Evolutionary conservation across 2,888 invertebrate genomes (phyloP).

Genomic region (Stegana nigrithorax): DNA sequence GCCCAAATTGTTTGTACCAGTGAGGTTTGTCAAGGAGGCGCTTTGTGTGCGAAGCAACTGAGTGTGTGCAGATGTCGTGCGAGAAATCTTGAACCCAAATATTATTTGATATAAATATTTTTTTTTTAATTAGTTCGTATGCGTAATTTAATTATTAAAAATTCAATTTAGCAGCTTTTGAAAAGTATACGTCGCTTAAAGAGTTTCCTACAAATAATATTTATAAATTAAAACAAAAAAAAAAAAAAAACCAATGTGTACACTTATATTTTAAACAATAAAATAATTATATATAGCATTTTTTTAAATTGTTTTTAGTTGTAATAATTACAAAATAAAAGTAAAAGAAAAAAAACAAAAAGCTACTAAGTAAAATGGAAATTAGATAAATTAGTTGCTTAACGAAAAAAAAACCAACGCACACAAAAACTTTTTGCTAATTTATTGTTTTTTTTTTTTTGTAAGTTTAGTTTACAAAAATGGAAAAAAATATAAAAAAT

Average conservation of each 20-base stretch:
- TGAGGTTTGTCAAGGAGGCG: background rate
- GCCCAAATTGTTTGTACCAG: background rate
- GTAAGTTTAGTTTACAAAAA: background rate
- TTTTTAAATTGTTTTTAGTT: background rate
- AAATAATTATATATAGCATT: slow-evolving; percentile 8
- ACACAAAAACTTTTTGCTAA: no score
- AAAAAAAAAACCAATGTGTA: slow-evolving; percentile 6
- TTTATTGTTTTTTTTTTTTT: background rate
- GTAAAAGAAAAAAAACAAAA: slow-evolving; percentile 17
- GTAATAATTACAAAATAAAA: slow-evolving; percentile 25
- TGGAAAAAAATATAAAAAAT: background rate
- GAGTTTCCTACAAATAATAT: slow-evolving; percentile 49
- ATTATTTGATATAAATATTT: slow-evolving; percentile 47
- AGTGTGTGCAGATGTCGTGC: slow-evolving; percentile 13
- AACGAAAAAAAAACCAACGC: no score
- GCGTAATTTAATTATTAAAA: slow-evolving; percentile 15
- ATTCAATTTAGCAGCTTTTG: slow-evolving; percentile 60
- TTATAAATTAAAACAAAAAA: slow-evolving; percentile 20
- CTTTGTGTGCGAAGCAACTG: background rate
- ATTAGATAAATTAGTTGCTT: no score
- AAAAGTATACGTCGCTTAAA: slow-evolving; percentile 64
- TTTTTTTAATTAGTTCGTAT: slow-evolving; percentile 44
- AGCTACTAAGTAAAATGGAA: background rate
- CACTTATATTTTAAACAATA: slow-evolving; percentile 19
- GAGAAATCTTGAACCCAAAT: slow-evolving; percentile 56